These are phyloP conservation scores for Campaea margaritaria DNA, from an alignment of 2,888 invertebrate species.

Conservation along the genomic window DNA sequence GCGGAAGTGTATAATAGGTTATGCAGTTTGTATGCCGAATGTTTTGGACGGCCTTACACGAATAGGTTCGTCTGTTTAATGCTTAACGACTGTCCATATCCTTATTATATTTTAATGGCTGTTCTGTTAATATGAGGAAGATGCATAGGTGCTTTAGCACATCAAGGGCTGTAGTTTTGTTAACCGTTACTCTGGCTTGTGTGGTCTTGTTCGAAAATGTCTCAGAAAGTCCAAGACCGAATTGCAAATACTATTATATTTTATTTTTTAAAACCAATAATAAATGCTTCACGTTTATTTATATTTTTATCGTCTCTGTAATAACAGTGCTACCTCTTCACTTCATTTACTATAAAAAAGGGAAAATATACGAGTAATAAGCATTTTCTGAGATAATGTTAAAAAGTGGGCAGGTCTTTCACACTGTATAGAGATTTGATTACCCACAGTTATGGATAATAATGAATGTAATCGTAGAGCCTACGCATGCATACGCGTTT, in stretches of 20 bases:
- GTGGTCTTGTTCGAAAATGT: too few relatives aligned
- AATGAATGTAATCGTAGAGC: conserved; percentile 20
- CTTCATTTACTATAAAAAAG: too few relatives aligned
- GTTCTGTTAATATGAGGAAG: conserved; percentile 35
- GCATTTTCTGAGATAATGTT: not conserved
- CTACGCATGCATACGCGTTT: conserved; percentile 19
- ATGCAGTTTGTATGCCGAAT: conserved; percentile 57
- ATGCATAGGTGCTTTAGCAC: not conserved
- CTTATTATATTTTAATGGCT: conserved; percentile 38
- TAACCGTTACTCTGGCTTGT: too few relatives aligned
- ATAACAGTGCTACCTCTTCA: too few relatives aligned
- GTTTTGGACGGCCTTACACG: conserved; percentile 52
- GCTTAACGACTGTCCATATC: conserved; percentile 34
- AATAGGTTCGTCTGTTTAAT: conserved; percentile 47
- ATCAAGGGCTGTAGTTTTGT: too few relatives aligned
- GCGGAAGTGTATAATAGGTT: conserved; percentile 62
- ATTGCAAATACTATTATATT: too few relatives aligned
- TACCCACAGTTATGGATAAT: conserved; percentile 13
- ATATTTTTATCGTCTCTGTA: too few relatives aligned
- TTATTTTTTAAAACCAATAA: too few relatives aligned
- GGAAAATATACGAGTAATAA: too few relatives aligned
- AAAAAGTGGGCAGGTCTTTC: not conserved
- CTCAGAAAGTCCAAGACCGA: too few relatives aligned
- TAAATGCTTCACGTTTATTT: too few relatives aligned
- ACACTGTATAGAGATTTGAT: conserved; percentile 21